These are phyloP conservation scores for Blastobasis adustella DNA, from an alignment of 2,888 invertebrate genomes.

Conservation along the genomic window DNA sequence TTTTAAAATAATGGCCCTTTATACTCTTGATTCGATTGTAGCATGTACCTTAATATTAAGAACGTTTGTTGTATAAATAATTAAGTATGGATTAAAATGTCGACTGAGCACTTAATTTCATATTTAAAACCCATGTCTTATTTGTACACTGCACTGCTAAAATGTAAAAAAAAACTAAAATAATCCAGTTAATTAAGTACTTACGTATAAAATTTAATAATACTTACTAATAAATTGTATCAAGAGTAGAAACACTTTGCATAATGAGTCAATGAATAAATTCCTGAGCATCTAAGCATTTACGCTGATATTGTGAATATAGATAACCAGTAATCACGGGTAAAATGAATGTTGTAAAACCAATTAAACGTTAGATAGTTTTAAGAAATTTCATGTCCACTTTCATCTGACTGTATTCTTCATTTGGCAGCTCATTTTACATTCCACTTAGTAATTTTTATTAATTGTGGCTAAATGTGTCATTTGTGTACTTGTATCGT, in stretches of 20 bases:
- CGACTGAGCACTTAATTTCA: too few species aligned
- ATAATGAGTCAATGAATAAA: slow-evolving; percentile 10
- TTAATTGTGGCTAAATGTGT: too few species aligned
- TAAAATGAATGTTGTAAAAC: slow-evolving; percentile 48
- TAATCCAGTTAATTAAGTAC: too few species aligned
- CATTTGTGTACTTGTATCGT: too few species aligned
- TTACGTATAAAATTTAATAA: too few species aligned
- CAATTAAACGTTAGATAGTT: slow-evolving; percentile 29
- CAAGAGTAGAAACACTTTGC: too few species aligned
- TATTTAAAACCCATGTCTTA: too few species aligned
- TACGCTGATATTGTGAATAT: slow-evolving; percentile 43
- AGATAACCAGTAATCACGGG: slow-evolving; percentile 21
- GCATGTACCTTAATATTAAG: not conserved
- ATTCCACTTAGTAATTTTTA: too few species aligned
- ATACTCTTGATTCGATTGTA: not conserved
- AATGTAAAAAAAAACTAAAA: too few species aligned
- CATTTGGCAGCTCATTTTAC: slow-evolving; percentile 5
- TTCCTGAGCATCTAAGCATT: slow-evolving; percentile 41
- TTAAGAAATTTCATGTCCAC: slow-evolving; percentile 1
- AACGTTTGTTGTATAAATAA: not conserved
- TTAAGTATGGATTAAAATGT: too few species aligned
- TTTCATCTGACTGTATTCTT: not conserved
- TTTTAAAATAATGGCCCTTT: not conserved
- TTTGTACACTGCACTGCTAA: too few species aligned
- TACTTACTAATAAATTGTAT: too few species aligned